These are phyloP conservation scores for Sarcophaga peregrina DNA, from an alignment of 1,140 invertebrate species.

Conservation along the genomic window DNA sequence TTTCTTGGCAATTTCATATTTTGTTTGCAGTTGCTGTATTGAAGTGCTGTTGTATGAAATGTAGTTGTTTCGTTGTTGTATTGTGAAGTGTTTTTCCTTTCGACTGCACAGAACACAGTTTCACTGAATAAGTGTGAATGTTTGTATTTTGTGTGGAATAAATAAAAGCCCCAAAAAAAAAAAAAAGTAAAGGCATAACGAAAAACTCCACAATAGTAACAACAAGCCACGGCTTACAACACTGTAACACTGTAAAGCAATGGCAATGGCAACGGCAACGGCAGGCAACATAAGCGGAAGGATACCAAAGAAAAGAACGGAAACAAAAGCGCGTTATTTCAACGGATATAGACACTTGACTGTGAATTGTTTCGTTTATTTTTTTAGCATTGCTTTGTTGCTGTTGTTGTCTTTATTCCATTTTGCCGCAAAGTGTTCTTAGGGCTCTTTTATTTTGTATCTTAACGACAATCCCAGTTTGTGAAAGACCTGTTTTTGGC, in stretches of 20 bases:
- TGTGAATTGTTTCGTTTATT: not conserved
- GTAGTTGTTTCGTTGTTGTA: not conserved
- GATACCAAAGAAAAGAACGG: not conserved
- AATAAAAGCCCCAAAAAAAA: not conserved
- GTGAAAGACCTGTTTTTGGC: no score
- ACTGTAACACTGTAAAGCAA: not conserved
- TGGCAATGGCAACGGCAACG: not conserved
- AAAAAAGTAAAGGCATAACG: not conserved
- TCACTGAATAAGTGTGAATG: not conserved
- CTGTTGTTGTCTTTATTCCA: not conserved
- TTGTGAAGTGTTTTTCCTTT: not conserved
- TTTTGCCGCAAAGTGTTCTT: not conserved
- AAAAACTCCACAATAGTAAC: not conserved
- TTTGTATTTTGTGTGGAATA: not conserved
- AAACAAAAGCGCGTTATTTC: slow-evolving; percentile 13
- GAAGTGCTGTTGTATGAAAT: not conserved
- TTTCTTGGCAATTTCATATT: not conserved
- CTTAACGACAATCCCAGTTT: not conserved
- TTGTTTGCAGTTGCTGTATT: not conserved
- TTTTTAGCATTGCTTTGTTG: not conserved
- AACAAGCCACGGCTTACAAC: no score
- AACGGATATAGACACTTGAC: slow-evolving; percentile 14
- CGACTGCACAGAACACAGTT: not conserved
- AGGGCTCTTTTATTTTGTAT: not conserved
- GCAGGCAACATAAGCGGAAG: not conserved